These are phyloP conservation scores for Lichenostomus cassidix DNA, from an alignment of 2,113 vertebrate species.

Conservation along the genomic window DNA sequence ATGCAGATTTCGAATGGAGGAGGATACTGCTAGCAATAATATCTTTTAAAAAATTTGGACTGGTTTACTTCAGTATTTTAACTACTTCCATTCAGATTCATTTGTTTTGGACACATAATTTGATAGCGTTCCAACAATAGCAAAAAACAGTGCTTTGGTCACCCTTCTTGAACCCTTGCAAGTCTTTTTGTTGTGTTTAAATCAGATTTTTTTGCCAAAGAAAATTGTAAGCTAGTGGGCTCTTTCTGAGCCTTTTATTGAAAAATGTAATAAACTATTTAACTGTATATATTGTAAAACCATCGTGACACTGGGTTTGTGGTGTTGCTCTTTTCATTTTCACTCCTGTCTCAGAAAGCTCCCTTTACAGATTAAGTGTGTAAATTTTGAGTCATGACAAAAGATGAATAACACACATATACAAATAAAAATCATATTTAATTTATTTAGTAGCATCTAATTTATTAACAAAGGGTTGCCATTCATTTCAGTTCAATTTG, in stretches of 20 bases:
- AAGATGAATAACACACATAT: background rate
- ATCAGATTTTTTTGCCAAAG: constrained; percentile 54
- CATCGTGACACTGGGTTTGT: constrained; percentile 19
- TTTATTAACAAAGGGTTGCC: background rate
- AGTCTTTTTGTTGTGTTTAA: constrained; percentile 71
- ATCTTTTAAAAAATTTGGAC: constrained; percentile 72
- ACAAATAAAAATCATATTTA: background rate
- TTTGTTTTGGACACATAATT: constrained; percentile 79
- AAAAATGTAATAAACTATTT: constrained; percentile 65
- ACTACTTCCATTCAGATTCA: constrained; percentile 81
- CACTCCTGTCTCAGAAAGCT: constrained; percentile 25
- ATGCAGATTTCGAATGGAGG: constrained; percentile 73
- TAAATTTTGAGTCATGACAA: background rate
- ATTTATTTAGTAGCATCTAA: background rate
- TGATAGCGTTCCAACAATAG: constrained; percentile 75
- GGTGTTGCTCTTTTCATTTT: constrained; percentile 45
- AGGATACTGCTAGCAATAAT: constrained; percentile 69
- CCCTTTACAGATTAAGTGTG: background rate
- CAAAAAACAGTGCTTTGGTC: constrained; percentile 75
- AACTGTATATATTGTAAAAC: constrained; percentile 57
- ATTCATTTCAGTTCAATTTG: background rate
- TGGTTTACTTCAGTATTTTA: constrained; percentile 73
- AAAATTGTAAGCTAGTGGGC: constrained; percentile 65
- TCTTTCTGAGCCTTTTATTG: constrained; percentile 68
- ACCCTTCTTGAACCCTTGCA: constrained; percentile 71